Conservation (phyloP, 2,888 invertebrate genomes). For the Oligia fasciuncula region DNA sequence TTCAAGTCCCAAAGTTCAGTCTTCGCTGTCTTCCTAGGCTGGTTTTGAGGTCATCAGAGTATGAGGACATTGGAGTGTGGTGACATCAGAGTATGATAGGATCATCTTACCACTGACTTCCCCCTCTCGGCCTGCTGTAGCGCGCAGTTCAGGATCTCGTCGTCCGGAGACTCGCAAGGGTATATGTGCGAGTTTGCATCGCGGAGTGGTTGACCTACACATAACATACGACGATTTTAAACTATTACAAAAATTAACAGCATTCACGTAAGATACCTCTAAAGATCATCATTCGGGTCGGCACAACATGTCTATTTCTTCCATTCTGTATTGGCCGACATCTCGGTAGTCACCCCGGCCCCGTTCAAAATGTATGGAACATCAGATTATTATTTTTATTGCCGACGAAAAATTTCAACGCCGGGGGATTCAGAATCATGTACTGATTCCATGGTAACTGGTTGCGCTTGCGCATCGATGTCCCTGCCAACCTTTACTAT, state of each 20-base stretch:
- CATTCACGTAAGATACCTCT: not conserved
- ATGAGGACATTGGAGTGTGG: slow-evolving; percentile 1
- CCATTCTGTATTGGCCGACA: not conserved
- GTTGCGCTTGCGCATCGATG: no score
- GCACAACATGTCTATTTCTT: not conserved
- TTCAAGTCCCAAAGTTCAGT: slow-evolving; percentile 12
- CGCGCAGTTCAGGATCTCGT: slow-evolving; percentile 90
- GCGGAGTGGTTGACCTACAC: slow-evolving; percentile 89
- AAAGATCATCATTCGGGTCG: not conserved
- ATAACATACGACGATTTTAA: slow-evolving; percentile 32
- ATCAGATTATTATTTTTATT: no score
- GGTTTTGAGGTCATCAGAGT: not conserved
- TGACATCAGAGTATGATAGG: slow-evolving; percentile 25
- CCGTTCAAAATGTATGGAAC: not conserved
- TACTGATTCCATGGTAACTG: no score
- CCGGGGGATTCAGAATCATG: no score
- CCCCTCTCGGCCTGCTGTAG: slow-evolving; percentile 88
- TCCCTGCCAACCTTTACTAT: not conserved
- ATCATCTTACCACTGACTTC: slow-evolving; percentile 84
- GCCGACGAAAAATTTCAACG: no score
- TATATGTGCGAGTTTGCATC: slow-evolving; percentile 89
- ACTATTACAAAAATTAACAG: not conserved
- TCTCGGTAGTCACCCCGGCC: not conserved
- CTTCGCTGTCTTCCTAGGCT: slow-evolving; percentile 22
- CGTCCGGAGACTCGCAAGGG: slow-evolving; percentile 89